These are phyloP conservation scores for Ectemnius continuus DNA, from an alignment of 2,888 invertebrate species.

Conservation along the genomic window DNA sequence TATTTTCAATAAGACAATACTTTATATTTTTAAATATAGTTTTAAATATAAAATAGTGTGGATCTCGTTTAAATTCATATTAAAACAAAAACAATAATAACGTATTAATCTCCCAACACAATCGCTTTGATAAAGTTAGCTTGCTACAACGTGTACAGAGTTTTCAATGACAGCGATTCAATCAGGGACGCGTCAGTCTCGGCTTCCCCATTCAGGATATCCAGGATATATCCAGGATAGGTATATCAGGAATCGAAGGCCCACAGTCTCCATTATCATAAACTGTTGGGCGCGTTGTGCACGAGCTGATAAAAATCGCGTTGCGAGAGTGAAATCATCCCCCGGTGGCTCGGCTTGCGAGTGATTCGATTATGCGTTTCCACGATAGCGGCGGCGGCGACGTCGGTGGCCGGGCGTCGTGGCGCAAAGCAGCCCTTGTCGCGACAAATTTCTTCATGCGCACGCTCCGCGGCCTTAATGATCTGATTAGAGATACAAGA, in stretches of 20 bases:
- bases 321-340: conserved; percentile 8
- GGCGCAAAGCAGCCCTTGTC: conserved; percentile 16
- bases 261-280: background rate
- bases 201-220: background rate
- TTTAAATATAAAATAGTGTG: no score
- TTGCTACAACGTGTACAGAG: no score
- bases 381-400: conserved; percentile 8
- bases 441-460: conserved; percentile 48
- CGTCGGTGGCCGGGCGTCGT: conserved; percentile 19
- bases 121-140: no score
- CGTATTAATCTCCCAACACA: no score
- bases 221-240: background rate
- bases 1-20: conserved; percentile 25
- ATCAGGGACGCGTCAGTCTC: no score
- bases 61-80: no score
- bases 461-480: conserved; percentile 59
- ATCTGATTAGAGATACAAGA: conserved; percentile 66
- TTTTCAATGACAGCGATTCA: no score
- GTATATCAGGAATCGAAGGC: background rate
- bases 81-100: no score
- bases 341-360: conserved; percentile 10
- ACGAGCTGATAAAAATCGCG: conserved; percentile 1
- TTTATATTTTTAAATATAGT: no score
- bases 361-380: conserved; percentile 51
- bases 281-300: background rate